These are phyloP conservation scores for Morelia viridis DNA, from an alignment of 2,797 vertebrate genomes.

Conservation along the genomic window DNA sequence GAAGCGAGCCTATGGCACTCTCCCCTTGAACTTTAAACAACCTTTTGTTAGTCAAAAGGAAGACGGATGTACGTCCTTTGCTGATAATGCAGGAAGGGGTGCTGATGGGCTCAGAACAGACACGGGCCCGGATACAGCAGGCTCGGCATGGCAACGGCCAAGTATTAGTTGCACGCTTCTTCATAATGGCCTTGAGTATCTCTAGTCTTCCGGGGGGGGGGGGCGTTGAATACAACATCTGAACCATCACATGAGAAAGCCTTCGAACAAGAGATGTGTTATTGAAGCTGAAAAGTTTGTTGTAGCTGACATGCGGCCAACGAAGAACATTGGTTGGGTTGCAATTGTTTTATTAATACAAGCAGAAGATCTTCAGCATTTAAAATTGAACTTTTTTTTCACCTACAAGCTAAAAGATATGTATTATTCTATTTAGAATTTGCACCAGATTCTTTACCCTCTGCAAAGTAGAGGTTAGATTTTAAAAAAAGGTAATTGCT, in stretches of 20 bases:
- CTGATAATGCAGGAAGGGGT: conserved; percentile 4
- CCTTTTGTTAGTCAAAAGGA: conserved; percentile 32
- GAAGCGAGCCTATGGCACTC: conserved; percentile 37
- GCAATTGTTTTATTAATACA: not conserved
- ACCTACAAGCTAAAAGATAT: not conserved
- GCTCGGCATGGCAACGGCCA: not conserved
- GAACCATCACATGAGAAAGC: too few relatives aligned
- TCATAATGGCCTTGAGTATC: too few relatives aligned
- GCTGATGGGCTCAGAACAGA: not conserved
- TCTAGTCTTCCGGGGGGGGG: too few relatives aligned
- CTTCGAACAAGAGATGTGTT: too few relatives aligned
- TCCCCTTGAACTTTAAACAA: conserved; percentile 43
- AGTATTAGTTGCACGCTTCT: not conserved
- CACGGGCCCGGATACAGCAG: not conserved
- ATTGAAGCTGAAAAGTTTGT: too few relatives aligned
- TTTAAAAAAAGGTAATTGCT: not conserved
- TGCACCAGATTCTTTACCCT: not conserved
- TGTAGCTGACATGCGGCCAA: too few relatives aligned
- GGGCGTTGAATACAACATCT: too few relatives aligned
- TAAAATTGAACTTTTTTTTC: conserved; percentile 17
- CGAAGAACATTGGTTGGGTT: too few relatives aligned
- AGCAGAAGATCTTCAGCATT: not conserved
- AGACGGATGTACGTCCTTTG: conserved; percentile 28
- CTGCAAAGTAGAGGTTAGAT: not conserved
- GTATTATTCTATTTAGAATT: not conserved